These are phyloP conservation scores for Ptychoptera contaminata DNA, from an alignment of 2,888 invertebrate species.

Conservation along the genomic window DNA sequence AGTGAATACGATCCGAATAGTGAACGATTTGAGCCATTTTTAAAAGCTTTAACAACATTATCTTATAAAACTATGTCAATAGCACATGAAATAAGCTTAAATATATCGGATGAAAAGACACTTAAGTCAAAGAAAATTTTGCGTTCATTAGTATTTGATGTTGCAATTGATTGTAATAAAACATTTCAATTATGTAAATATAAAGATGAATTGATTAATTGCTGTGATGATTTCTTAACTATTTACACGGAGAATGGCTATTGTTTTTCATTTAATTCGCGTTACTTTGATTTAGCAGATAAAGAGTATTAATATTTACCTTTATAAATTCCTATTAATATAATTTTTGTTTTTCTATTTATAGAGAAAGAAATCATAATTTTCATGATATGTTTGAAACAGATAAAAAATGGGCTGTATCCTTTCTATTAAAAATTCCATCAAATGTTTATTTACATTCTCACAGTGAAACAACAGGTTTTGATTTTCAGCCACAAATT, in stretches of 20 bases:
- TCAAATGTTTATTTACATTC: conserved; percentile 32
- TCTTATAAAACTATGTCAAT: conserved; percentile 27
- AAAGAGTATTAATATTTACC: conserved; percentile 17
- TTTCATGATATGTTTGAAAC: conserved; percentile 30
- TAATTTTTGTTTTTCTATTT: conserved; percentile 1
- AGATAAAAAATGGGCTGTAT: conserved; percentile 30
- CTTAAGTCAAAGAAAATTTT: not conserved
- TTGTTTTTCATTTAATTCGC: conserved; percentile 51
- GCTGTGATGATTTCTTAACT: conserved; percentile 48
- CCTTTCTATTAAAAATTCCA: conserved; percentile 23
- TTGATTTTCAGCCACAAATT: conserved; percentile 53
- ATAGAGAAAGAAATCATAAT: conserved; percentile 17
- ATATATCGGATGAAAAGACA: conserved; percentile 12
- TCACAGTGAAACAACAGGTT: conserved; percentile 51
- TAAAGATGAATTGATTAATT: conserved; percentile 47
- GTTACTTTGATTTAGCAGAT: conserved; percentile 8
- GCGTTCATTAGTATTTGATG: conserved; percentile 23
- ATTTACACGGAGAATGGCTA: conserved; percentile 62
- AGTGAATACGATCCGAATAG: conserved; percentile 19
- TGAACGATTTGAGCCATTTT: conserved; percentile 19
- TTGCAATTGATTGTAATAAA: conserved; percentile 43
- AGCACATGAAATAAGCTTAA: conserved; percentile 15
- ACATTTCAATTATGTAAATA: conserved; percentile 46
- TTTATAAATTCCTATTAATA: not conserved
- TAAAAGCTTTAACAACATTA: conserved; percentile 27